Percentiles rank a stretch among this genome's conserved stretches.
These are phyloP conservation scores for Notodonta ziczac DNA, from an alignment of 2,888 invertebrate genomes.

Conservation along the genomic window DNA sequence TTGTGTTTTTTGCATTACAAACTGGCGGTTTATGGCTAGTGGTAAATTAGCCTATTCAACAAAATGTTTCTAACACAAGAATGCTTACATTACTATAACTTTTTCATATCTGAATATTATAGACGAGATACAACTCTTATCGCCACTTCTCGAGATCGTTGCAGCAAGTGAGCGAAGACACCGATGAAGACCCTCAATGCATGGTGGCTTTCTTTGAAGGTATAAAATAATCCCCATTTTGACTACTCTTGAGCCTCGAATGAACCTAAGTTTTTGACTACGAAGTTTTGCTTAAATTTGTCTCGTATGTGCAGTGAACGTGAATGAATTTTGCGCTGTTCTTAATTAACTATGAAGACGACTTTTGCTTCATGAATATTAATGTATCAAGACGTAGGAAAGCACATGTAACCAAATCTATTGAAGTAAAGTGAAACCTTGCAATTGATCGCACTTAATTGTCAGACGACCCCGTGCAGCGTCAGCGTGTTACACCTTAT, in stretches of 20 bases:
- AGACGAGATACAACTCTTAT: background rate
- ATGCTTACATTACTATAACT: too few species aligned
- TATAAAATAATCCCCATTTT: conserved; percentile 17
- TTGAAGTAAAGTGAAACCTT: background rate
- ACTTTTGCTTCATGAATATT: too few species aligned
- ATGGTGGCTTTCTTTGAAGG: conserved; percentile 52
- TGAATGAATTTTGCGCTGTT: too few species aligned
- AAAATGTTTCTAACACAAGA: too few species aligned
- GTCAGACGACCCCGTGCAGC: background rate
- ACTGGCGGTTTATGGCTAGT: too few species aligned
- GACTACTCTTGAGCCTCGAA: too few species aligned
- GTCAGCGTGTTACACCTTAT: background rate
- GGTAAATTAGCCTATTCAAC: too few species aligned
- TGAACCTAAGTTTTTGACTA: too few species aligned
- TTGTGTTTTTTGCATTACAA: too few species aligned
- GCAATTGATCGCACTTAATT: background rate
- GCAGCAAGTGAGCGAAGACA: conserved; percentile 32
- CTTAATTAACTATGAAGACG: too few species aligned
- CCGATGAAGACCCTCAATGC: conserved; percentile 46
- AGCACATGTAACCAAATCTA: background rate
- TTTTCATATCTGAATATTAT: background rate
- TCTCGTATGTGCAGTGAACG: too few species aligned
- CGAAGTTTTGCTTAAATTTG: too few species aligned
- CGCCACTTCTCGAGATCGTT: conserved; percentile 24
- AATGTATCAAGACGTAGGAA: background rate